Conservation (phyloP, 2,113 vertebrate genomes). For the Neopipo cinnamomea region DNA sequence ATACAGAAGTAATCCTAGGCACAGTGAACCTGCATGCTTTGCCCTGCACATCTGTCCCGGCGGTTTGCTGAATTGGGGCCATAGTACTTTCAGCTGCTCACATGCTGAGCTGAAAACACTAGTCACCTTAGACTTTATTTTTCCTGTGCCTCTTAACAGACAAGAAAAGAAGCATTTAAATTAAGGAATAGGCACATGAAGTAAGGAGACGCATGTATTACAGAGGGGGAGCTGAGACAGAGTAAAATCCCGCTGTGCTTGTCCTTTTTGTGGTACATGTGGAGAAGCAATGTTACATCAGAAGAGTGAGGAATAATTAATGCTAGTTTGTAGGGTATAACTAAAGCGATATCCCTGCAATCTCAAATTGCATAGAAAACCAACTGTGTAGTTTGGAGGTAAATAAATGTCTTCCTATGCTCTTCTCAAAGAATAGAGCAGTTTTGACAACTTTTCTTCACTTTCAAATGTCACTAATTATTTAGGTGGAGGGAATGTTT, state of each 20-base stretch:
- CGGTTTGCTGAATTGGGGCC: background rate
- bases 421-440: background rate
- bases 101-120: background rate
- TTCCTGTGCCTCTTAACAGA: background rate
- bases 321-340: conserved; percentile 57
- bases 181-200: background rate
- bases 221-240: conserved; percentile 16
- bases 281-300: conserved; percentile 59
- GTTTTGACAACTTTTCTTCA: conserved; percentile 16
- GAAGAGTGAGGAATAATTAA: conserved; percentile 64
- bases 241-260: conserved; percentile 66
- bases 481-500: conserved; percentile 29
- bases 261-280: conserved; percentile 62
- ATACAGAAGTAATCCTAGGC: background rate
- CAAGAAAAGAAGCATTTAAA: conserved; percentile 23
- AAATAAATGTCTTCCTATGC: background rate
- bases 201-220: background rate
- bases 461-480: conserved; percentile 48
- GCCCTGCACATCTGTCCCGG: background rate
- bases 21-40: background rate
- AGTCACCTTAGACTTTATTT: background rate
- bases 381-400: background rate
- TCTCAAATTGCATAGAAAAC: conserved; percentile 36
- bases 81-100: background rate
- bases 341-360: conserved; percentile 46